These are phyloP conservation scores for Bombylius discolor DNA, from an alignment of 2,888 invertebrate species.

Conservation along the genomic window DNA sequence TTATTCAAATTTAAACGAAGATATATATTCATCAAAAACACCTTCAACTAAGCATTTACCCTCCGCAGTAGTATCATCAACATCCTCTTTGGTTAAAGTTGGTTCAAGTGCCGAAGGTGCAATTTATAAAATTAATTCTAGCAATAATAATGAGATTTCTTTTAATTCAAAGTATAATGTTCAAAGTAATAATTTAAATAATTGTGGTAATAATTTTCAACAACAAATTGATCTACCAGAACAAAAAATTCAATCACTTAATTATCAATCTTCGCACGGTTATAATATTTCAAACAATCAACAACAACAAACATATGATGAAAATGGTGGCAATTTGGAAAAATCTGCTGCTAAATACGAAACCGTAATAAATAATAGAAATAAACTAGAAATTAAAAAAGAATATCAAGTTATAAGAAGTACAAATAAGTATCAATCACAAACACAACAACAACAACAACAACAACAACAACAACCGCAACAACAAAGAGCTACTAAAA, in stretches of 20 bases:
- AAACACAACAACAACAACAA: constrained; percentile 14
- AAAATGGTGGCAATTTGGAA: constrained; percentile 11
- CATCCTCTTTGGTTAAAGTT: neutral
- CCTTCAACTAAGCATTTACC: neutral
- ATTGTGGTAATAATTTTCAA: constrained; percentile 11
- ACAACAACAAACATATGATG: constrained; percentile 7
- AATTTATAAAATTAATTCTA: constrained; percentile 5
- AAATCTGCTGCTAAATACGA: constrained; percentile 14
- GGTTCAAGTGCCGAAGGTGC: neutral
- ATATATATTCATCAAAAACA: constrained; percentile 3
- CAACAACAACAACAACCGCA: constrained; percentile 14
- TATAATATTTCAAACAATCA: constrained; percentile 2
- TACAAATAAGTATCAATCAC: constrained; percentile 18
- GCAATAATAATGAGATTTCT: constrained; percentile 15
- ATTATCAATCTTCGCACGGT: constrained; percentile 1
- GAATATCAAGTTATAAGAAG: constrained; percentile 16
- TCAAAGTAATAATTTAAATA: constrained; percentile 10
- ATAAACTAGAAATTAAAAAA: constrained; percentile 10
- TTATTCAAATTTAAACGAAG: constrained; percentile 11
- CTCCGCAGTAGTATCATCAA: constrained; percentile 1
- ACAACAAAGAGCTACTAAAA: constrained; percentile 18
- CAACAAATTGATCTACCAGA: constrained; percentile 7
- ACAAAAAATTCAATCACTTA: constrained; percentile 1
- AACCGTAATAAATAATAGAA: constrained; percentile 7
- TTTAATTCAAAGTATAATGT: constrained; percentile 14